Evolutionary conservation across 2,797 vertebrate genomes (phyloP).

Genomic region (Clarias fuscus): DNA sequence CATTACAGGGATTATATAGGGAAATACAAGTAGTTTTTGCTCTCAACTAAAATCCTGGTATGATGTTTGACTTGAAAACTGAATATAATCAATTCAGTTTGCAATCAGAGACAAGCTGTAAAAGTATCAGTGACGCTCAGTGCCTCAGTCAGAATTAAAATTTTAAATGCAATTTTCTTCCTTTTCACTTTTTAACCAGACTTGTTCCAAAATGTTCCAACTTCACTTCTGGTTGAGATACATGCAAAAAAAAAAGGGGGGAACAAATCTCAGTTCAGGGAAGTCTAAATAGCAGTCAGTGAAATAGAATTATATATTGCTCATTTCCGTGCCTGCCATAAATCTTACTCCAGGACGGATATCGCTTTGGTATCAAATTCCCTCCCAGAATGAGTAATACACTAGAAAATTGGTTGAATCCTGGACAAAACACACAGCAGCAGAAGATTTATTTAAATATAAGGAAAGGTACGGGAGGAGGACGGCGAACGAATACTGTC

Average conservation of each 20-base stretch:
- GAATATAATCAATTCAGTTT: neutral
- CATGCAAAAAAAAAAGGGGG: neutral
- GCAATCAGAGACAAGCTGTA: neutral
- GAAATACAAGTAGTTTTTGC: too few species aligned
- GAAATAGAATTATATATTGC: conserved; percentile 19
- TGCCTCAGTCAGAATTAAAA: neutral
- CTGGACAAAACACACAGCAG: conserved; percentile 9
- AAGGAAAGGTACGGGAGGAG: neutral
- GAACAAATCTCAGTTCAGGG: neutral
- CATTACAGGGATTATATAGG: too few species aligned
- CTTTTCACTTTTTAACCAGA: neutral
- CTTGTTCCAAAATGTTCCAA: neutral
- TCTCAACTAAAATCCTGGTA: too few species aligned
- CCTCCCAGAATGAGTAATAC: conserved; percentile 11
- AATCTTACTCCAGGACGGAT: conserved; percentile 5
- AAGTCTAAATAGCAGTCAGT: neutral
- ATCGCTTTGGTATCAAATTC: conserved; percentile 23
- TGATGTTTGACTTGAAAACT: too few species aligned
- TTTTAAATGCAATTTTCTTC: conserved; percentile 11
- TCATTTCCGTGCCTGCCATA: conserved; percentile 2
- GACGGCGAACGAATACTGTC: neutral
- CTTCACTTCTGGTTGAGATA: neutral
- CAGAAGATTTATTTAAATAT: conserved; percentile 18
- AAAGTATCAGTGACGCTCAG: neutral
- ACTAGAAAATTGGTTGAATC: conserved; percentile 10